These are phyloP conservation scores for Elanoides forficatus DNA, from an alignment of 2,113 vertebrate genomes.

Conservation along the genomic window DNA sequence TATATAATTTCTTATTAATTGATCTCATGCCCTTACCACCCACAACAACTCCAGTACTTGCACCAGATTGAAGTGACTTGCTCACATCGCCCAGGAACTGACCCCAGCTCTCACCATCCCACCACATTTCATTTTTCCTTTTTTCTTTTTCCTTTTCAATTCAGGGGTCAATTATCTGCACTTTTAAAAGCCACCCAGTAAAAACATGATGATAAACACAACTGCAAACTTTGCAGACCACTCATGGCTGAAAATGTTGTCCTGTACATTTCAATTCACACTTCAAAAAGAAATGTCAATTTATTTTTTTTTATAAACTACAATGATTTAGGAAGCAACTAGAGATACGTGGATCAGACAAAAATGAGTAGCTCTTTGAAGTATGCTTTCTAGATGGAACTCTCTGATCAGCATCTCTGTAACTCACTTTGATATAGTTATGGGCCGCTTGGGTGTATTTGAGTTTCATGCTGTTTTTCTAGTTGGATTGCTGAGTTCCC, in stretches of 20 bases:
- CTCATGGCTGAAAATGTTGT: neutral
- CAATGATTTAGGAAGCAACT: neutral
- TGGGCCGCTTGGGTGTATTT: neutral
- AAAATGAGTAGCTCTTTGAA: conserved; percentile 1
- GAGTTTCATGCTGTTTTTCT: neutral
- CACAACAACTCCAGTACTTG: neutral
- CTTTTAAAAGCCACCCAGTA: neutral
- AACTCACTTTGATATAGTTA: neutral
- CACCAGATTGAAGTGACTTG: neutral
- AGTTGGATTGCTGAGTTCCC: neutral
- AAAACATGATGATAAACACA: neutral
- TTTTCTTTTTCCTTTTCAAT: neutral
- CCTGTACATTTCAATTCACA: neutral
- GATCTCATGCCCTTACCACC: neutral
- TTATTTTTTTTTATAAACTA: neutral
- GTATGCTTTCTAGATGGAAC: neutral
- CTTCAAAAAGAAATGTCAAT: neutral
- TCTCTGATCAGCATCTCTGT: neutral
- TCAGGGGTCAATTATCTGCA: neutral
- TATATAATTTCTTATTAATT: neutral
- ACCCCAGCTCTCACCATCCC: neutral
- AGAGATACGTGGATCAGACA: neutral
- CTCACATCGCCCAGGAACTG: neutral
- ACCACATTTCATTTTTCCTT: neutral
- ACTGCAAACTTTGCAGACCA: neutral